These are phyloP conservation scores for Caenorhabditis plicata DNA, from an alignment of 2,888 invertebrate species.

Conservation along the genomic window DNA sequence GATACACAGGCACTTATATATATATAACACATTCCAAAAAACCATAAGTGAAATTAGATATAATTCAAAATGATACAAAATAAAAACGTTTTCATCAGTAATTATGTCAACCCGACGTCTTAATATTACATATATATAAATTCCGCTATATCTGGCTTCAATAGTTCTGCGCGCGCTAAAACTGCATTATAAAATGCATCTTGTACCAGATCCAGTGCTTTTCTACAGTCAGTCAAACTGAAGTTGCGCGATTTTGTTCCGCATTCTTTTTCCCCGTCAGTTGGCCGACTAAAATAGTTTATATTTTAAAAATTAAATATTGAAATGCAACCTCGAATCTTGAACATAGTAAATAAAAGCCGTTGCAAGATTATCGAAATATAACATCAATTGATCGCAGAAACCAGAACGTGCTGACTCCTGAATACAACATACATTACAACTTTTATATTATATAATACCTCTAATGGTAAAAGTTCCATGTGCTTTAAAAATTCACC, in stretches of 20 bases:
- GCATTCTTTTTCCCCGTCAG: slow-evolving; percentile 36
- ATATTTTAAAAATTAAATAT: not conserved
- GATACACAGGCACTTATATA: too few species aligned
- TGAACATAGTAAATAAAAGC: slow-evolving; percentile 48
- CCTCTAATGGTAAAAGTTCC: slow-evolving; percentile 48
- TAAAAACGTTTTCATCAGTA: too few species aligned
- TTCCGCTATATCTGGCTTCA: slow-evolving; percentile 54
- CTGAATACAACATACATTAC: too few species aligned
- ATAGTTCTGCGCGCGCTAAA: slow-evolving; percentile 55
- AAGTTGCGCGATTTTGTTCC: slow-evolving; percentile 34
- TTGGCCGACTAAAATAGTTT: slow-evolving; percentile 28
- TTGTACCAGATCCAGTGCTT: slow-evolving; percentile 39
- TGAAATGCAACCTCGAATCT: slow-evolving; percentile 36
- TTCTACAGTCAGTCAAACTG: slow-evolving; percentile 40
- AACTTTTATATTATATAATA: too few species aligned
- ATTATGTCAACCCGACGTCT: too few species aligned
- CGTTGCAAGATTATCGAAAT: slow-evolving; percentile 51
- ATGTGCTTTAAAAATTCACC: slow-evolving; percentile 43
- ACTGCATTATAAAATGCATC: slow-evolving; percentile 52
- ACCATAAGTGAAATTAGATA: too few species aligned
- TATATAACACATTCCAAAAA: too few species aligned
- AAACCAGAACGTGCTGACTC: slow-evolving; percentile 47
- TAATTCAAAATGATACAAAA: too few species aligned
- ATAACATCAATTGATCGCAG: slow-evolving; percentile 53
- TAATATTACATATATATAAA: slow-evolving; percentile 45